phyloP scores from a whole-genome alignment of 2,888 invertebrate genomes.

The Polymixis lichenea region DNA sequence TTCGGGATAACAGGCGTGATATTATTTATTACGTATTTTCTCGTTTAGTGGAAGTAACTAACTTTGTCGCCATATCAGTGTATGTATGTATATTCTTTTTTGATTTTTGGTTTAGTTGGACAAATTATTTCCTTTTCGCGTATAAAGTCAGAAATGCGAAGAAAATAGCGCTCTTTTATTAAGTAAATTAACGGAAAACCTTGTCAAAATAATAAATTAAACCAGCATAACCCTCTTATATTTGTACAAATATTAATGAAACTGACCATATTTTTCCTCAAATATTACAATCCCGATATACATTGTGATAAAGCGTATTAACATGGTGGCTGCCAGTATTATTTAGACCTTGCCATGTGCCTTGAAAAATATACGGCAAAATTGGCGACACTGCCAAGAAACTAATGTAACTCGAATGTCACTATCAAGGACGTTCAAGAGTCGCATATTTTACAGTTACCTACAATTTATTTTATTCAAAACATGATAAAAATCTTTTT shows the following conservation, averaged over 20 bases:
- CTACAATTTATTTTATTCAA: conserved; percentile 7
- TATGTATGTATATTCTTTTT: background rate
- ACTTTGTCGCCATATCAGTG: background rate
- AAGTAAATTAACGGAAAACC: background rate
- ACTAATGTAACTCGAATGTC: conserved; percentile 61
- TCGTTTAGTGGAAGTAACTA: background rate
- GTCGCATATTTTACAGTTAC: conserved; percentile 9
- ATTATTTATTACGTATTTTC: background rate
- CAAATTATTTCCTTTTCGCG: background rate
- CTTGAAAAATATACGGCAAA: conserved; percentile 59
- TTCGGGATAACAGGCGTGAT: background rate
- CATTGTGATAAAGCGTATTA: conserved; percentile 41
- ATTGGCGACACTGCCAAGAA: conserved; percentile 64
- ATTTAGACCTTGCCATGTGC: conserved; percentile 56
- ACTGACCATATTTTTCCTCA: conserved; percentile 7
- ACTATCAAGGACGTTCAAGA: conserved; percentile 60
- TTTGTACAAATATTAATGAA: conserved; percentile 19
- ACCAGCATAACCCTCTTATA: conserved; percentile 18
- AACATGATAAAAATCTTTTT: background rate
- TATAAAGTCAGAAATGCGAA: background rate
- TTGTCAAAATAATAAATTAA: background rate
- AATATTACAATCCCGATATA: conserved; percentile 25
- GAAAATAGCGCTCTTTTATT: background rate
- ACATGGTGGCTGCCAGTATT: conserved; percentile 31
- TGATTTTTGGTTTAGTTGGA: background rate